Evolutionary conservation across 2,797 vertebrate species (phyloP), one percentile per base, ranked within the genome.

Genomic region (Poeciliopsis infans): DNA sequence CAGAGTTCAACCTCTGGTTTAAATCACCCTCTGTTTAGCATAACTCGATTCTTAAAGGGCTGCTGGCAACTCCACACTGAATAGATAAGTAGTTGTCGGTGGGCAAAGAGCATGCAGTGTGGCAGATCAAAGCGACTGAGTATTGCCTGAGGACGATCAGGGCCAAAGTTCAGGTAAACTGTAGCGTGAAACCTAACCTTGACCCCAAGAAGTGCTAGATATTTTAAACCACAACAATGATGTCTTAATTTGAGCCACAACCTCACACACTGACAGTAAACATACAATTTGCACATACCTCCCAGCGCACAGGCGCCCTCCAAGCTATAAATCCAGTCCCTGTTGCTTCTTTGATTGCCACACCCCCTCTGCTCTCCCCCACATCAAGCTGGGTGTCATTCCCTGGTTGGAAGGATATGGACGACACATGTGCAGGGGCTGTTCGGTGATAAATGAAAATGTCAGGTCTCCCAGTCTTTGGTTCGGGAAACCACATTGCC

Each of bases 1-100:
- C 97, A 97, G 90, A 93, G 96, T 95, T 96, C 94, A 92, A 91
- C 83, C 91, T 92, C 94, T 94, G 94, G 93, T 94, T 95, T 96
- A 95, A 96, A 96, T 96, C 95, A 96, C 92, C 91, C 89, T 90
- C 91, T 94, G 93, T 94, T 96, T 95, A 95, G 94, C 95, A 95
- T 95, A 95, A 93, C 94, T 93, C 89, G 86, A 94, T 94, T 94
- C 89, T 94, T 89, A 89, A 95, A 91, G 92, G 90, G 80, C 92
- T 91, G 93, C 79, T 91, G 85, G 91, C 88, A 88, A 91, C 85
- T 83, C 84, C 83, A 82, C 89, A 75, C 94, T 92, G 93, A 90
- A 88, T 94, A 94, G 94, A 92, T 94, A 96, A 95, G 94, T 94
- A 93, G 89, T 89, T 83, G 78, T 89, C 69, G 68, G 83, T 79